Base-by-base conservation (phyloP, 2,888 invertebrate species). In the Oscheius sp. region DNA sequence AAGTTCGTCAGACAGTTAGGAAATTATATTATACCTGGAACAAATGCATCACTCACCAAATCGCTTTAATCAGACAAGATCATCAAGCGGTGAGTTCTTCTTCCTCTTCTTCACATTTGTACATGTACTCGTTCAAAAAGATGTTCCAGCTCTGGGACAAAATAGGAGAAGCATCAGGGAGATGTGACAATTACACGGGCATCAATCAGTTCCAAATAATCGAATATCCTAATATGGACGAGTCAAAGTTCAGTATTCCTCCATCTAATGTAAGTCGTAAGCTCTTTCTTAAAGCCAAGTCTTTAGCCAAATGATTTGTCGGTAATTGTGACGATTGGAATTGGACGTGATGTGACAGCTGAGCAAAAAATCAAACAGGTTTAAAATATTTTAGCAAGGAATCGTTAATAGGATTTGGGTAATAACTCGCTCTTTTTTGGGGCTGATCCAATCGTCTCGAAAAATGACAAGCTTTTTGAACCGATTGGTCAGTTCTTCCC, bases 141-240 rank as follows among this genome's bases (percentile, higher is more conserved):
- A 25, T 2, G 6, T 25, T 64, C 33, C 20, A 64, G 64, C 31
- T 64, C 15, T 64, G 64, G 64, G 34, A 50, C 12, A 27, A 46
- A 12, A 33, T 64, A 15, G 64, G 64, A 8, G 2, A 27, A 3
- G 64, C 64, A 1, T 48, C 64, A 3, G 25, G 27, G 6, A n/a
- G 33, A 5, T 64, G 64, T 48, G 34, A 64, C 17, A 46, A 34
- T 37, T 45, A 45, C 6, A 64, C 64, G 29, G 34, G n/a, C 4
- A 33, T 64, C 64, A 31, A 50, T 27, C 52, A n/a, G 12, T 34
- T 64, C 10, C 50, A 52, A 29, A 29, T 64, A 1, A 17, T 45
- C 10, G 50, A 33, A 48, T 64, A 50, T 17, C 64, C 64, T 3
- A 64, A 64, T 23, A 46, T 15, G 17, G 64, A 64, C 46, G 64